Conservation (phyloP, 2,888 invertebrate species). For the Crematogaster levior region DNA sequence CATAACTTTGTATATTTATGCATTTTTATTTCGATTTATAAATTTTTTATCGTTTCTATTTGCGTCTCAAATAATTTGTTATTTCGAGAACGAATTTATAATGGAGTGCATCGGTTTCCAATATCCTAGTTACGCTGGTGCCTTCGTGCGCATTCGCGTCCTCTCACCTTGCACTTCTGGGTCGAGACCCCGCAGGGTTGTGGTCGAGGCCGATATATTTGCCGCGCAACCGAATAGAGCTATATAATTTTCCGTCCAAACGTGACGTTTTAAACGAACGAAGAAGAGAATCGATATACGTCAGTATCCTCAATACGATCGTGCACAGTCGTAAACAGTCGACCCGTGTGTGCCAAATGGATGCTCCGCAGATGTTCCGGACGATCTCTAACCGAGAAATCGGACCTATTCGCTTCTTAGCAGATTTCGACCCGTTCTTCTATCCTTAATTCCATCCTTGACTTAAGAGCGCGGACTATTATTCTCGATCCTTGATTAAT, state of each 20-base stretch:
- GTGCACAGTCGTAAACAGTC: not conserved
- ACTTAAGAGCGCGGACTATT: slow-evolving; percentile 29
- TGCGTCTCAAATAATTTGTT: not conserved
- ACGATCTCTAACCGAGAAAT: slow-evolving; percentile 42
- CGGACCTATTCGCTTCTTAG: slow-evolving; percentile 24
- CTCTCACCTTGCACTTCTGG: slow-evolving; percentile 32
- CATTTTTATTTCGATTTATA: not conserved
- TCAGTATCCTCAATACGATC: not conserved
- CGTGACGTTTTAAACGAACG: slow-evolving; percentile 7
- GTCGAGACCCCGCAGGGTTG: not conserved
- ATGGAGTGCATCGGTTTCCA: not conserved
- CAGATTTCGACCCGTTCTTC: slow-evolving; percentile 31
- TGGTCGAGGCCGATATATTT: slow-evolving; percentile 1
- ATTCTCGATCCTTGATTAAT: slow-evolving; percentile 38
- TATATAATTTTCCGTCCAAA: slow-evolving; percentile 3
- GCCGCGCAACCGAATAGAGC: not conserved
- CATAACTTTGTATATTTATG: not conserved
- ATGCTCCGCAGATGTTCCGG: slow-evolving; percentile 39
- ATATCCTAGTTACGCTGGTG: slow-evolving; percentile 39
- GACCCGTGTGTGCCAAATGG: slow-evolving; percentile 41
- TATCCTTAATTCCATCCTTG: slow-evolving; percentile 37
- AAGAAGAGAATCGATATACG: slow-evolving; percentile 10
- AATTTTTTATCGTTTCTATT: not conserved
- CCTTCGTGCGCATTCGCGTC: not conserved
- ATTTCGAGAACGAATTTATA: not conserved